Base-by-base conservation (phyloP, 2,888 invertebrate genomes). In the Marronus borbonicus region DNA sequence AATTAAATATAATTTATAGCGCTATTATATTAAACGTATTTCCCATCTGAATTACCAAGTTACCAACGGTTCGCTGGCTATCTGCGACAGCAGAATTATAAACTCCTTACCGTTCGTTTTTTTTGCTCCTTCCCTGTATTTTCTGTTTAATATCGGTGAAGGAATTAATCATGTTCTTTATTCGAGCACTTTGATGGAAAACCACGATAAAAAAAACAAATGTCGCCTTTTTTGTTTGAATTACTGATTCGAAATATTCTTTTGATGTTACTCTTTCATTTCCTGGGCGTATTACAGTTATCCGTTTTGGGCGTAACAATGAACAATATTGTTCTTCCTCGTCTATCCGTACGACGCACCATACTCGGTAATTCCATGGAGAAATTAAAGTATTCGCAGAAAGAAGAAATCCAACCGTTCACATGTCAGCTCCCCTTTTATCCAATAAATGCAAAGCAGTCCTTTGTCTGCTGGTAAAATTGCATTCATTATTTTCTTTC, bases 241-340 rank as follows among this genome's bases (percentile, higher is more conserved):
- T 60, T 74, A n/a, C 49, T 60, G 49, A 60, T 74, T 74, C 60
- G 20, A 60, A 74, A 74, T 20, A 44, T 74, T 60, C 24, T 49
- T 74, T 60, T 74, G 72, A 74, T 74, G 72, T 60, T 74, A 44
- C 60, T 60, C 72, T 49, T 44, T 60, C 62, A 74, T 60, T 74
- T 74, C 28, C 8, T 14, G 60, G 60, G 49, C 72, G 60, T 58
- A 72, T 72, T 74, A 60, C 49, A 10, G 44, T 74, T 74, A 74
- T 74, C 60, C 60, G 60, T 60, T 74, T 39, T 58, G n/a, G 36
- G 58, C 20, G 72, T 58, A 60, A 62, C 68, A 68, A 50, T 50
- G 50, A 28, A 50, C 70, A 74, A 74, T 49, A 74, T 60, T 74
- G 60, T 60, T 72, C 44, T 58, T 58, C 36, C 50, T 14, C 62